phyloP scores from a whole-genome alignment of 2,888 invertebrate genomes.

The Clistopyga incitator region DNA sequence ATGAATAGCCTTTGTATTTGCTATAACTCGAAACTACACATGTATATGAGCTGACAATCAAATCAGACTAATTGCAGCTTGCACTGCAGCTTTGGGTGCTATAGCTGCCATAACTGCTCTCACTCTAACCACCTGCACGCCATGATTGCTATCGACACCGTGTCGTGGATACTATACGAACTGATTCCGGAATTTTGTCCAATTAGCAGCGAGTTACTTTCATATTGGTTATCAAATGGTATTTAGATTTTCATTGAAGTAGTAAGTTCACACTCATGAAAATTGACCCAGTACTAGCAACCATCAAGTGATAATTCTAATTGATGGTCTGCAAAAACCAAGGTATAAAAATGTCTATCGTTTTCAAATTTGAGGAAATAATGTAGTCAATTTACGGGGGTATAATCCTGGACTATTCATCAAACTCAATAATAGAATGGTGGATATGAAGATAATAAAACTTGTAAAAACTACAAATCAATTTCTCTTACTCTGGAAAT shows the following conservation, averaged over 20 bases:
- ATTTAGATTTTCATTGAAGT: background rate
- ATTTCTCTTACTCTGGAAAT: too few species aligned
- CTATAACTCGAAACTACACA: constrained; percentile 26
- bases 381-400: too few species aligned
- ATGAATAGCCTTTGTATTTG: constrained; percentile 72
- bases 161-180: background rate
- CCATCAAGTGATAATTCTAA: too few species aligned
- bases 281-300: too few species aligned
- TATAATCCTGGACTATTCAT: too few species aligned
- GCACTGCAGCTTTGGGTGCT: constrained; percentile 36
- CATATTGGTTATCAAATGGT: background rate
- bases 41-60: constrained; percentile 36
- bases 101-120: background rate
- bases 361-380: too few species aligned
- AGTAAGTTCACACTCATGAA: too few species aligned
- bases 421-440: too few species aligned
- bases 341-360: too few species aligned
- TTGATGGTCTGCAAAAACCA: too few species aligned
- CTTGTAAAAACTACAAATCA: too few species aligned
- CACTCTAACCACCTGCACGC: background rate
- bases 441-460: too few species aligned
- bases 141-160: background rate
- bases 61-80: constrained; percentile 60
- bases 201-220: background rate
- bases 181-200: background rate